Conservation (phyloP, 2,888 invertebrate species). For the Amphimallon solstitiale region DNA sequence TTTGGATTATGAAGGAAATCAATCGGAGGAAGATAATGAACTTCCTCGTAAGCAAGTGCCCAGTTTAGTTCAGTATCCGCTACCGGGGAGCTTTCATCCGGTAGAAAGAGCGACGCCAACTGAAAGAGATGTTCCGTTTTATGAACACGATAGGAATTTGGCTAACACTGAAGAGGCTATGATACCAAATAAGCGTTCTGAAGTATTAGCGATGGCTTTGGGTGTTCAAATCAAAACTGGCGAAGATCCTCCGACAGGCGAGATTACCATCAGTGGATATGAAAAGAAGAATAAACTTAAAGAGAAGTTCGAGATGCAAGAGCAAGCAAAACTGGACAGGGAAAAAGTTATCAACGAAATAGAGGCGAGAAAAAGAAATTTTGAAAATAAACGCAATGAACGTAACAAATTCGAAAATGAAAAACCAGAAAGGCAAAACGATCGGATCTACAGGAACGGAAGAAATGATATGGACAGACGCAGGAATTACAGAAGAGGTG, state of each 20-base stretch:
- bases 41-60: conserved; percentile 53
- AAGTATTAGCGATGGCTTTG: conserved; percentile 68
- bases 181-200: conserved; percentile 48
- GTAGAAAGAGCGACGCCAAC: conserved; percentile 44
- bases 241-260: conserved; percentile 58
- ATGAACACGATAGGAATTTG: conserved; percentile 2
- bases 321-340: conserved; percentile 22
- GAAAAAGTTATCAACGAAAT: conserved; percentile 13
- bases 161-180: conserved; percentile 36
- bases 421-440: conserved; percentile 49
- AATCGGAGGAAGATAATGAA: conserved; percentile 56
- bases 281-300: conserved; percentile 53
- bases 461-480: conserved; percentile 34
- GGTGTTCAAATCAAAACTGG: conserved; percentile 63
- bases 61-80: conserved; percentile 62
- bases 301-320: conserved; percentile 20
- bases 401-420: conserved; percentile 59
- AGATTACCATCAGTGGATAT: conserved; percentile 56
- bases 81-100: conserved; percentile 54
- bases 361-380: conserved; percentile 18
- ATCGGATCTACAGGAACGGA: conserved; percentile 37
- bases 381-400: conserved; percentile 49
- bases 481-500: conserved; percentile 36
- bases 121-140: conserved; percentile 31
- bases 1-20: conserved; percentile 72